A percentile compares a stretch with the other conserved stretches of the same genome.
These are phyloP conservation scores for Drosophila takahashii DNA, from an alignment of 1,140 invertebrate species.

Conservation along the genomic window DNA sequence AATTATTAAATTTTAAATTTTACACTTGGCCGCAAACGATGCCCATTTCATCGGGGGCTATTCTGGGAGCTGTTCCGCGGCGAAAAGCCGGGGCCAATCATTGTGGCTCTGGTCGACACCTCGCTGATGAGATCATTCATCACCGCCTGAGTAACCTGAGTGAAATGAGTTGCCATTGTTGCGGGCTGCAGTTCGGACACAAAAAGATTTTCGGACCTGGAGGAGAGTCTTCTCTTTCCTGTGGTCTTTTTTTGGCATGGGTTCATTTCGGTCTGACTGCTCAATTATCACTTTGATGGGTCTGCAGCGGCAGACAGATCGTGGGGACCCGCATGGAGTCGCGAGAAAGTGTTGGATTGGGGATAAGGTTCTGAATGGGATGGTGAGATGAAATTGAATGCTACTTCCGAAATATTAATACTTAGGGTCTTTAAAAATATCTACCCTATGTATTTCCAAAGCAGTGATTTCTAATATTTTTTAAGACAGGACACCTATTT, in stretches of 20 bases:
- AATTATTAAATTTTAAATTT: slow-evolving; percentile 83
- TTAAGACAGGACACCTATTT: no score
- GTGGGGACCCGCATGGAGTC: slow-evolving; percentile 21
- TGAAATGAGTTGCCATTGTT: slow-evolving; percentile 84
- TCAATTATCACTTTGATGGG: slow-evolving; percentile 66
- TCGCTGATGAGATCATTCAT: slow-evolving; percentile 84
- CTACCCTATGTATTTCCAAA: no score
- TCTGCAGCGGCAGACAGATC: slow-evolving; percentile 6
- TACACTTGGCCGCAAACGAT: slow-evolving; percentile 75
- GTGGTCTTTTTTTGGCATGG: slow-evolving; percentile 35
- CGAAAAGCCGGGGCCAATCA: slow-evolving; percentile 51
- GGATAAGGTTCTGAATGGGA: neutral
- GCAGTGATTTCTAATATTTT: no score
- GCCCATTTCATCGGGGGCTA: slow-evolving; percentile 38
- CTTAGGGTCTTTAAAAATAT: neutral
- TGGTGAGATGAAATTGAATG: slow-evolving; percentile 2
- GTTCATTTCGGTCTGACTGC: slow-evolving; percentile 66
- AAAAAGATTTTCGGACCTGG: slow-evolving; percentile 8
- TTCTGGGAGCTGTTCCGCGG: slow-evolving; percentile 29
- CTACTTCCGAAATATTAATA: neutral
- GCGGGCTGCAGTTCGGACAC: slow-evolving; percentile 19
- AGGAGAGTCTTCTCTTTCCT: slow-evolving; percentile 33
- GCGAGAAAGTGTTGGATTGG: slow-evolving; percentile 13
- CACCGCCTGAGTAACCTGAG: slow-evolving; percentile 64
- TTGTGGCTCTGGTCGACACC: slow-evolving; percentile 72